Evolutionary conservation across 2,888 invertebrate genomes (phyloP).

Genomic region (Axea sp.): DNA sequence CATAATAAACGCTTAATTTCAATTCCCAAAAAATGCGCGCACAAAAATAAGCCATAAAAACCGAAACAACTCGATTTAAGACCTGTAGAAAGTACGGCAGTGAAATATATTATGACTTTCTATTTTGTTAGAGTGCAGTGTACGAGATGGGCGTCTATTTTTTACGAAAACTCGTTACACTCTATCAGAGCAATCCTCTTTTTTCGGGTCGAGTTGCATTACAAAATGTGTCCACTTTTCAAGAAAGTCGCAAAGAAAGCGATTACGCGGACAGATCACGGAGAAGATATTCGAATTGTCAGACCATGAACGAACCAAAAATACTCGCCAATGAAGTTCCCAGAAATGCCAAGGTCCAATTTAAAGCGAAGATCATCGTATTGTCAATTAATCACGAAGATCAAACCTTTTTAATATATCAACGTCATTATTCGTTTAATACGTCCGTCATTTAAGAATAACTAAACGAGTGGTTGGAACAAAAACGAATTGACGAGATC

Average conservation of each 20-base stretch:
- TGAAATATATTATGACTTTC: conserved; percentile 40
- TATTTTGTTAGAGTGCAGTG: conserved; percentile 34
- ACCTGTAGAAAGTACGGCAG: conserved; percentile 30
- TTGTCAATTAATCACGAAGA: conserved; percentile 60
- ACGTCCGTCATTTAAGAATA: conserved; percentile 29
- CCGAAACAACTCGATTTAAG: conserved; percentile 27
- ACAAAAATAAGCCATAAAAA: conserved; percentile 38
- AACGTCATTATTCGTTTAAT: conserved; percentile 46
- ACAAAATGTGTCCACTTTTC: conserved; percentile 35
- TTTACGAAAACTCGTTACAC: conserved; percentile 35
- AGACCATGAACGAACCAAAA: conserved; percentile 38
- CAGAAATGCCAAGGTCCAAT: conserved; percentile 61
- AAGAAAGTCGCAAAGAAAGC: conserved; percentile 50
- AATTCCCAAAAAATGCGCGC: conserved; percentile 26
- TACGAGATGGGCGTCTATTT: conserved; percentile 19
- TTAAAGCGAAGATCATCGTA: conserved; percentile 48
- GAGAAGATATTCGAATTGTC: conserved; percentile 21
- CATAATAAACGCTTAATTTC: conserved; percentile 31
- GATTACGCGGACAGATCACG: conserved; percentile 19
- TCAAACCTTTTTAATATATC: conserved; percentile 58
- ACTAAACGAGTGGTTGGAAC: conserved; percentile 21
- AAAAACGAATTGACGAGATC: conserved; percentile 28
- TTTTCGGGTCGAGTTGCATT: conserved; percentile 14
- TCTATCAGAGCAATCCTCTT: conserved; percentile 7
- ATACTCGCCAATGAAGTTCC: conserved; percentile 53